A percentile compares a stretch with the other conserved stretches of the same genome.
Conservation (phyloP, 1,140 invertebrate genomes). For the Cydia strobilella region DNA sequence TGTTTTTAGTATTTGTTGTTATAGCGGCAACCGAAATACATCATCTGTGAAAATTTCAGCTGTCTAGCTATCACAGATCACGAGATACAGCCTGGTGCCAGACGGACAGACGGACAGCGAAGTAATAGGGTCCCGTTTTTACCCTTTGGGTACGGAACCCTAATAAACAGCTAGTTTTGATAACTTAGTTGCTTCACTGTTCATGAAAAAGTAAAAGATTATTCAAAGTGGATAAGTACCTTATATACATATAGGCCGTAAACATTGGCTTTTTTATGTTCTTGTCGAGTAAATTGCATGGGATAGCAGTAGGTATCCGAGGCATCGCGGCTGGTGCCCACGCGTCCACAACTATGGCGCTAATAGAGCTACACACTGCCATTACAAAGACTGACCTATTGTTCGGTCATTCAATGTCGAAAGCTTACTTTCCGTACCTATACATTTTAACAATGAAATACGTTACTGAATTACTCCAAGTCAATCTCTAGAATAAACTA, state of each 20-base stretch:
- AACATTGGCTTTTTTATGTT: constrained; percentile 28
- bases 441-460: constrained; percentile 14
- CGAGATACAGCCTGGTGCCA: too few relatives aligned
- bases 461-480: constrained; percentile 15
- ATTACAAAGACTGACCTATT: constrained; percentile 16
- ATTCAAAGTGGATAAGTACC: constrained; percentile 6
- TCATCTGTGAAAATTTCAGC: too few relatives aligned
- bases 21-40: too few relatives aligned
- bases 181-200: constrained; percentile 16
- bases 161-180: constrained; percentile 26
- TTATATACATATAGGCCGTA: constrained; percentile 21
- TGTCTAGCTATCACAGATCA: too few relatives aligned
- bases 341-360: constrained; percentile 14
- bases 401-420: constrained; percentile 32
- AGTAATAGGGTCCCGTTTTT: too few relatives aligned
- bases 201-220: constrained; percentile 23
- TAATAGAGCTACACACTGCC: constrained; percentile 10
- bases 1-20: too few relatives aligned
- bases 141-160: too few relatives aligned
- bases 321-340: constrained; percentile 17
- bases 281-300: constrained; percentile 56
- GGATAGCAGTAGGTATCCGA: constrained; percentile 36
- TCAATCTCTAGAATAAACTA: background rate
- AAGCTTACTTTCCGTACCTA: constrained; percentile 12
- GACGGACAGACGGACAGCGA: too few relatives aligned